These are phyloP conservation scores for Brachylomia viminalis DNA, from an alignment of 2,888 invertebrate species.

Conservation along the genomic window DNA sequence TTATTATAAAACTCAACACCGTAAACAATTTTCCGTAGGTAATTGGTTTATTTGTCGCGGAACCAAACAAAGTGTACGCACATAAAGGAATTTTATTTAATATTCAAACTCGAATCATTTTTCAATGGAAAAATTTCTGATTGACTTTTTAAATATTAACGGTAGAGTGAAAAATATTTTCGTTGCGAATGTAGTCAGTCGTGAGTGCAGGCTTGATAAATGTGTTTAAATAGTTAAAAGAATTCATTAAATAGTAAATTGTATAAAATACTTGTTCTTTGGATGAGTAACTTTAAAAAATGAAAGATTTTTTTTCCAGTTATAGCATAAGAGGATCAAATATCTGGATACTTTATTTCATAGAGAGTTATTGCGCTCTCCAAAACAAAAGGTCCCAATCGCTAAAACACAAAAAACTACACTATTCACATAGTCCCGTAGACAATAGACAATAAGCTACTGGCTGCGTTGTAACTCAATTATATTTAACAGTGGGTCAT, in stretches of 20 bases:
- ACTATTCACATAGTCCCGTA: conserved; percentile 5
- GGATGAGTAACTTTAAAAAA: neutral
- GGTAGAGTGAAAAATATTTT: conserved; percentile 35
- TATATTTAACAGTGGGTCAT: conserved; percentile 44
- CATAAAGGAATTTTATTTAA: conserved; percentile 65
- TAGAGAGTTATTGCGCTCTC: too few species aligned
- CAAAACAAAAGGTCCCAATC: neutral
- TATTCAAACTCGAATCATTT: conserved; percentile 62
- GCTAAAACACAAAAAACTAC: neutral
- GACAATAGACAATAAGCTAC: conserved; percentile 4
- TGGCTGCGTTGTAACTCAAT: conserved; percentile 41
- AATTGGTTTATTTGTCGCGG: conserved; percentile 60
- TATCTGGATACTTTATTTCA: neutral
- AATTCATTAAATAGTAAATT: conserved; percentile 7
- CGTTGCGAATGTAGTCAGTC: conserved; percentile 25
- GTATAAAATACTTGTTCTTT: conserved; percentile 3
- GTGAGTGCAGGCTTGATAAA: conserved; percentile 14
- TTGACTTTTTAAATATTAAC: conserved; percentile 60
- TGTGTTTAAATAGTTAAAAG: conserved; percentile 19
- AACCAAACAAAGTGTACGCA: conserved; percentile 52
- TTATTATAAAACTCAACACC: conserved; percentile 46
- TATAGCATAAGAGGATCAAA: neutral
- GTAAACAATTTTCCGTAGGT: conserved; percentile 49
- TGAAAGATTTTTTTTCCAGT: neutral
- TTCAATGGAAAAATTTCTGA: conserved; percentile 56